Percentiles rank a stretch among this genome's conserved stretches.
These are phyloP conservation scores for Paedocypris micromegethes DNA, from an alignment of 2,797 vertebrate genomes.

Conservation along the genomic window DNA sequence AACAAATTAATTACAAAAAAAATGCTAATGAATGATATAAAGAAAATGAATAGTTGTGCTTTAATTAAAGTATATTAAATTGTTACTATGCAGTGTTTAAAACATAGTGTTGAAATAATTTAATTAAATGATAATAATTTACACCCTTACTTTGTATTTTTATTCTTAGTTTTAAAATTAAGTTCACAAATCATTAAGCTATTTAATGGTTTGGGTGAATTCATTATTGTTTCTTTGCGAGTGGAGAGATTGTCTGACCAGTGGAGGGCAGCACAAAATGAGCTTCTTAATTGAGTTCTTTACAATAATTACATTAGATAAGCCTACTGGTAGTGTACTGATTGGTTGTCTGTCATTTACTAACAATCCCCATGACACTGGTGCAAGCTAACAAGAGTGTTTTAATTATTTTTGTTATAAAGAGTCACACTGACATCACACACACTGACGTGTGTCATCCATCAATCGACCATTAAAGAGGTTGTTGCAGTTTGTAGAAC, in stretches of 20 bases:
- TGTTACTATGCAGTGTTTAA: too few relatives aligned
- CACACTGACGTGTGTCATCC: slow-evolving; percentile 6
- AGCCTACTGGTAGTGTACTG: not conserved
- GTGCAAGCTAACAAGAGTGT: not conserved
- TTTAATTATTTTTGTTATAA: slow-evolving; percentile 7
- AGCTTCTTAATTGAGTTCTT: not conserved
- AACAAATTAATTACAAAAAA: slow-evolving; percentile 33
- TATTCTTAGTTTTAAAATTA: too few relatives aligned
- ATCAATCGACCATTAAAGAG: slow-evolving; percentile 10
- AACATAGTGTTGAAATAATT: too few relatives aligned
- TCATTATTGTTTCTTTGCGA: not conserved
- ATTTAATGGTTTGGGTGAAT: too few relatives aligned
- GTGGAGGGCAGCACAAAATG: slow-evolving; percentile 20
- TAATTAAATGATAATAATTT: too few relatives aligned
- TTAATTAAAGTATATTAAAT: not conserved
- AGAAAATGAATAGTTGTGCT: slow-evolving; percentile 8
- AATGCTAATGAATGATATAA: slow-evolving; percentile 26
- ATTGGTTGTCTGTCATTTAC: not conserved
- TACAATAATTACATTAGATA: not conserved
- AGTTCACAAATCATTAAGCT: too few relatives aligned
- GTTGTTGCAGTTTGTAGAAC: not conserved
- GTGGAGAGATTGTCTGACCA: not conserved
- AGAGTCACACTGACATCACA: slow-evolving; percentile 23
- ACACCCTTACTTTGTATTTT: too few relatives aligned
- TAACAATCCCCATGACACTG: not conserved